These are phyloP conservation scores for Menura novaehollandiae DNA, from an alignment of 2,113 vertebrate species.

Conservation along the genomic window DNA sequence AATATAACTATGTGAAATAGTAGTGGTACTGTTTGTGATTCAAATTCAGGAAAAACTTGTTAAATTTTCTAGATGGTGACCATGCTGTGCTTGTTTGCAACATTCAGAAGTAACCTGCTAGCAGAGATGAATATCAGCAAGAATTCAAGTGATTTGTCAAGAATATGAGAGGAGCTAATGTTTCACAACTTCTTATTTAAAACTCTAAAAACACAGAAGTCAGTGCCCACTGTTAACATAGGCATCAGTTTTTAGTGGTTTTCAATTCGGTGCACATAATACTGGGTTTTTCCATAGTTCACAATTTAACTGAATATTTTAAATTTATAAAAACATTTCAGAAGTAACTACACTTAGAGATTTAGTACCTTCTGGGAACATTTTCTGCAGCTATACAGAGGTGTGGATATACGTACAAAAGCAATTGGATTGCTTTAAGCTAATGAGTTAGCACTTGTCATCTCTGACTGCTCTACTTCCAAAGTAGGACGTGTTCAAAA, in stretches of 20 bases:
- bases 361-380: neutral
- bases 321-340: neutral
- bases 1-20: neutral
- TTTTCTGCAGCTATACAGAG: neutral
- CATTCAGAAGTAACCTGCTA: neutral
- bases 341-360: neutral
- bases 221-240: neutral
- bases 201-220: neutral
- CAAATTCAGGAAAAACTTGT: neutral
- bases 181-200: neutral
- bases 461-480: neutral
- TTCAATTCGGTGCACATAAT: neutral
- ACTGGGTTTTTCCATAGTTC: neutral
- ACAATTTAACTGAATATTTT: neutral
- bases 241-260: neutral
- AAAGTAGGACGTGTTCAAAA: neutral
- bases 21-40: neutral
- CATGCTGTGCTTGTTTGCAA: neutral
- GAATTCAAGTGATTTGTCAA: neutral
- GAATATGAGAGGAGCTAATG: neutral
- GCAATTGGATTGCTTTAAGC: neutral
- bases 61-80: neutral
- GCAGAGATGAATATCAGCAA: neutral
- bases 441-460: neutral
- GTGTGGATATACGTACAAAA: accelerated